Base-by-base conservation (phyloP, 2,113 vertebrate species). In the Upupa epops region DNA sequence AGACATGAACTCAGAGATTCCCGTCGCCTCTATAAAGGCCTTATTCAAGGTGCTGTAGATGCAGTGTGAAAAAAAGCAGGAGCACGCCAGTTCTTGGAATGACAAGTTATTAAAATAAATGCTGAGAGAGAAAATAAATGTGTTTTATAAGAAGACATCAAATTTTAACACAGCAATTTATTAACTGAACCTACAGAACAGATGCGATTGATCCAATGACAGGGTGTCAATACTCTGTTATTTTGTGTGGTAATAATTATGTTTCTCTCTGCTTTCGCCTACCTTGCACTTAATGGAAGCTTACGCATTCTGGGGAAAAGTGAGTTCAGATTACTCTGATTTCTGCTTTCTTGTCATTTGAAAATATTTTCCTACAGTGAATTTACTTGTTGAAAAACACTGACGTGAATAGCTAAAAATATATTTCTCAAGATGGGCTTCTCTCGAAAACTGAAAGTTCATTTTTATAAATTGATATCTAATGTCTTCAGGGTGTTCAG, bases 401-500 rank as follows among this genome's bases (percentile, higher is more conserved):
- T 75, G 54, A 61, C 70, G 86, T 86, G 20, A 89, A 71, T 0
- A 3, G 46, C 61, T 72, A 78, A 78, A 91, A 93, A 54, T 72
- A 58, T 54, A n/a, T 93, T 93, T 78, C 32, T 66, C 31, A 34
- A 69, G 71, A 85, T 1, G 2, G 22, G 26, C 25, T 78, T 72
- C 54, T 88, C 90, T 72, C 61, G 84, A 70, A 86, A 92, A 72
- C 36, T 58, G 65, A 92, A 83, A 10, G 72, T 61, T 90, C 28
- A 16, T 81, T 92, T 76, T 78, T 91, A 82, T 69, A 86, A 81
- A 89, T 65, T 79, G 73, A 49, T 69, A 88, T 90, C 80, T 69
- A 68, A 86, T 75, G 42, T 81, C 93, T 94, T 86, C 77, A 75
- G 92, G 80, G 88, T 91, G 65, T 81, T 95, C 91, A 46, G 68